phyloP scores from a whole-genome alignment of 2,113 vertebrate genomes.

The Mus musculus region DNA sequence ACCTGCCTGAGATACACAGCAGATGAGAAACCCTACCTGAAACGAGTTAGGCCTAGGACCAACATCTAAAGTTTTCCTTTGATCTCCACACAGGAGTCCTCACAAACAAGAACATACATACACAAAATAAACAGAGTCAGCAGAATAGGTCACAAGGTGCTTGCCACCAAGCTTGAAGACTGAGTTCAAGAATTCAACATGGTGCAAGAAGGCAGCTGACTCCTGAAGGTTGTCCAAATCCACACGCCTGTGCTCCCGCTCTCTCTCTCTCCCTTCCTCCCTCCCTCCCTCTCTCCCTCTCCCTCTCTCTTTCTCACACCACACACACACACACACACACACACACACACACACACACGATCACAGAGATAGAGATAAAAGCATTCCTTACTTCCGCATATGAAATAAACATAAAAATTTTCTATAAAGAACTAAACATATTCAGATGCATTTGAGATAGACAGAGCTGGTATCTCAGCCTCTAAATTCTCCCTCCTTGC shows the following conservation, averaged over 20 bases:
- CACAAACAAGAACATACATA: neutral
- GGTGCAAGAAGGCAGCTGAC: neutral
- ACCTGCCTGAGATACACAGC: no score
- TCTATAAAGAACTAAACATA: constrained; percentile 2
- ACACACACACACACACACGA: neutral
- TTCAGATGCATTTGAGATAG: constrained; percentile 35
- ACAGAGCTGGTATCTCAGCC: constrained; percentile 32
- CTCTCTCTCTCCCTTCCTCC: no score
- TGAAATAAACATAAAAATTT: neutral
- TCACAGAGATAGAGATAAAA: no score
- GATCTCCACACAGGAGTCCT: neutral
- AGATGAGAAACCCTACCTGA: neutral
- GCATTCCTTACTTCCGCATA: neutral
- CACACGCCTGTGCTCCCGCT: neutral
- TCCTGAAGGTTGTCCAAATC: neutral
- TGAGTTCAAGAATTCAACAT: neutral
- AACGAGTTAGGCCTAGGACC: neutral
- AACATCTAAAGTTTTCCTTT: neutral
- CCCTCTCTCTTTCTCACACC: neutral
- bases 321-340: neutral
- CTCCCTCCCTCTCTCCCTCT: no score
- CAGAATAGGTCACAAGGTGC: neutral
- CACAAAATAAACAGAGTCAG: neutral
- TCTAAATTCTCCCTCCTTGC: constrained; percentile 26
- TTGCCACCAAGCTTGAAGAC: neutral